These are phyloP conservation scores for Okamejei kenojei DNA, from an alignment of 2,797 vertebrate species.

Conservation along the genomic window DNA sequence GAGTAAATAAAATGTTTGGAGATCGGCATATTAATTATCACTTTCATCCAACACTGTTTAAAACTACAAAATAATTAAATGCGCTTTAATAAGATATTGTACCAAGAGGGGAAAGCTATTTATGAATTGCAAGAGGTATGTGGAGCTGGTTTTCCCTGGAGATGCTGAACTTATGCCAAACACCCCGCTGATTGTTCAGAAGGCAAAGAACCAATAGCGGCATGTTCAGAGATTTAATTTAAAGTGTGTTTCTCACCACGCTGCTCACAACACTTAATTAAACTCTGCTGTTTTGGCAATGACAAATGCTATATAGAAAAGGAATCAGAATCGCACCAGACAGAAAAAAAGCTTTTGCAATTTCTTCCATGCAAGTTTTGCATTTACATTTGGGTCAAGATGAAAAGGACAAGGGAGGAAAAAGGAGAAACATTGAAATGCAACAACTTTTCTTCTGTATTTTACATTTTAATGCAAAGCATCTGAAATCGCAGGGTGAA, in stretches of 20 bases:
- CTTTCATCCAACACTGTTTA: slow-evolving; percentile 74
- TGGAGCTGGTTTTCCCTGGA: slow-evolving; percentile 71
- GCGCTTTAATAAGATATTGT: slow-evolving; percentile 74
- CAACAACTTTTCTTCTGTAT: background rate
- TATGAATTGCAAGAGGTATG: slow-evolving; percentile 80
- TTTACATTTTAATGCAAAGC: background rate
- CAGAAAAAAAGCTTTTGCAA: slow-evolving; percentile 83
- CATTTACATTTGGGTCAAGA: slow-evolving; percentile 78
- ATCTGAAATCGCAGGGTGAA: no score
- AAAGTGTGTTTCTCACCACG: slow-evolving; percentile 99
- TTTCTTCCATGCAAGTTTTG: slow-evolving; percentile 85
- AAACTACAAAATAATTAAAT: slow-evolving; percentile 81
- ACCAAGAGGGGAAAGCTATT: slow-evolving; percentile 69
- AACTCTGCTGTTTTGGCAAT: slow-evolving; percentile 99
- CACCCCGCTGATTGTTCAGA: slow-evolving; percentile 87
- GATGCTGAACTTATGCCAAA: slow-evolving; percentile 84
- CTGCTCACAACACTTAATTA: slow-evolving; percentile 99
- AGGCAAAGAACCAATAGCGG: slow-evolving; percentile 95
- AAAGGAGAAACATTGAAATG: slow-evolving; percentile 52
- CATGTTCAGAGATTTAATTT: slow-evolving; percentile 95
- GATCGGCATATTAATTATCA: slow-evolving; percentile 83
- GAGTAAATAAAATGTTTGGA: slow-evolving; percentile 87
- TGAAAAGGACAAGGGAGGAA: slow-evolving; percentile 57
- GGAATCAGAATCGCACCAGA: slow-evolving; percentile 77
- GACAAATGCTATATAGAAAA: slow-evolving; percentile 91